A percentile compares a stretch with the other conserved stretches of the same genome.
Evolutionary conservation across 2,888 invertebrate genomes (phyloP).

Genomic region (Fabriciana adippe): DNA sequence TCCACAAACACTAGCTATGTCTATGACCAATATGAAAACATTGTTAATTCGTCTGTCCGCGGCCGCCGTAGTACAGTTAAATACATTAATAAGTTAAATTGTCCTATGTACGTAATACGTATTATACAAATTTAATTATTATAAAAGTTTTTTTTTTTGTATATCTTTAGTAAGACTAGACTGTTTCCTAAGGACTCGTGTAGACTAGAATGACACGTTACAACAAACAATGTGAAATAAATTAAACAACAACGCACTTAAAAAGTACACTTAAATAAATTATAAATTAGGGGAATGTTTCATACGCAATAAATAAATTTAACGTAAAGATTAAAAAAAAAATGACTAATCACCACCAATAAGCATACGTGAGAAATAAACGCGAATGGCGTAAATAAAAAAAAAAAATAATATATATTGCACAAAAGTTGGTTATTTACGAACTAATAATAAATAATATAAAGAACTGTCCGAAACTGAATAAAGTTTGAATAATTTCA

Average conservation of each 20-base stretch:
- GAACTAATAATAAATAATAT: slow-evolving; percentile 18
- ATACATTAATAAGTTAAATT: slow-evolving; percentile 49
- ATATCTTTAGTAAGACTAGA: slow-evolving; percentile 45
- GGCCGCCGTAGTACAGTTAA: slow-evolving; percentile 29
- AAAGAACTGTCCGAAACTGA: slow-evolving; percentile 13
- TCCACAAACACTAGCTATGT: too few species aligned
- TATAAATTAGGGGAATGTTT: slow-evolving; percentile 48
- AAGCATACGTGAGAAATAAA: slow-evolving; percentile 29
- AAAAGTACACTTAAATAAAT: slow-evolving; percentile 42
- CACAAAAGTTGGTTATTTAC: slow-evolving; percentile 35
- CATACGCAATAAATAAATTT: slow-evolving; percentile 30
- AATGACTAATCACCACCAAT: slow-evolving; percentile 20
- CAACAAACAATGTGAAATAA: slow-evolving; percentile 45
- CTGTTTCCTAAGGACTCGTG: slow-evolving; percentile 44
- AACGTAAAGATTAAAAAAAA: slow-evolving; percentile 27
- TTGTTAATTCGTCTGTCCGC: neutral
- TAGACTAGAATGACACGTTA: slow-evolving; percentile 45
- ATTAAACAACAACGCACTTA: slow-evolving; percentile 47
- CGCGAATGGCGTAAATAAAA: slow-evolving; percentile 29
- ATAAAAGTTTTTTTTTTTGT: slow-evolving; percentile 41
- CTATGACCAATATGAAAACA: too few species aligned
- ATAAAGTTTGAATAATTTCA: slow-evolving; percentile 33
- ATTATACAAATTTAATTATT: slow-evolving; percentile 49
- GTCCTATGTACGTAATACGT: slow-evolving; percentile 49
- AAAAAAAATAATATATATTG: slow-evolving; percentile 39